Percentiles rank a stretch among this genome's conserved stretches.
These are phyloP conservation scores for Patiria miniata DNA, from an alignment of 35 echinoderm and acorn worm genomes.

Conservation along the genomic window DNA sequence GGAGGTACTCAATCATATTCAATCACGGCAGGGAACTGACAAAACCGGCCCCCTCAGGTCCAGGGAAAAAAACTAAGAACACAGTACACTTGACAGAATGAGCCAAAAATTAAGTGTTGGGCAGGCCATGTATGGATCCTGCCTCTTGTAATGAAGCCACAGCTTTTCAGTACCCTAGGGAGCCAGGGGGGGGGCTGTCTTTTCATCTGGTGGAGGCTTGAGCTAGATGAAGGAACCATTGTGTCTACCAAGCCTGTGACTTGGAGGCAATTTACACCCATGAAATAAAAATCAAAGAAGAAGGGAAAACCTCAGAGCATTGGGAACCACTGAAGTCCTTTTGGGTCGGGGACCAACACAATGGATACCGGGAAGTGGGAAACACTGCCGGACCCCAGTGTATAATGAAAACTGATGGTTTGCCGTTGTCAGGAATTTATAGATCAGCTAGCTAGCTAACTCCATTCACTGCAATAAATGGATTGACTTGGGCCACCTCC, in stretches of 20 bases:
- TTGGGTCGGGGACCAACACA: background rate
- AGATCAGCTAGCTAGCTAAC: background rate
- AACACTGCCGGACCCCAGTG: background rate
- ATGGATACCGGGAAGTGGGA: background rate
- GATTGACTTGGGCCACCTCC: background rate
- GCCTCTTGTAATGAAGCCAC: background rate
- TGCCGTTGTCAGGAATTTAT: background rate
- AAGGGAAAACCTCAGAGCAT: background rate
- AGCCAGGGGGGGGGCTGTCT: background rate
- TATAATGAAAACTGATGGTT: conserved; percentile 15
- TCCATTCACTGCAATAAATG: background rate
- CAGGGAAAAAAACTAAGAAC: background rate
- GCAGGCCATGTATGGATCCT: background rate
- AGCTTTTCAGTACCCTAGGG: background rate
- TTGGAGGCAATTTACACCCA: background rate
- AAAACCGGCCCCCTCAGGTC: background rate
- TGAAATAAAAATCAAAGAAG: too few relatives aligned
- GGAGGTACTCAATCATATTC: background rate
- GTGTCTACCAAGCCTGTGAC: background rate
- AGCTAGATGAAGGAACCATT: background rate
- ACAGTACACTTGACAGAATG: background rate
- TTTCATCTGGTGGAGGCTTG: background rate
- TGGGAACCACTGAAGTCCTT: background rate
- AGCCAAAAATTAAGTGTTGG: background rate
- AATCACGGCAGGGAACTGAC: too few relatives aligned